These are phyloP conservation scores for Zygogramma bicolorata DNA, from an alignment of 2,888 invertebrate species.

Conservation along the genomic window DNA sequence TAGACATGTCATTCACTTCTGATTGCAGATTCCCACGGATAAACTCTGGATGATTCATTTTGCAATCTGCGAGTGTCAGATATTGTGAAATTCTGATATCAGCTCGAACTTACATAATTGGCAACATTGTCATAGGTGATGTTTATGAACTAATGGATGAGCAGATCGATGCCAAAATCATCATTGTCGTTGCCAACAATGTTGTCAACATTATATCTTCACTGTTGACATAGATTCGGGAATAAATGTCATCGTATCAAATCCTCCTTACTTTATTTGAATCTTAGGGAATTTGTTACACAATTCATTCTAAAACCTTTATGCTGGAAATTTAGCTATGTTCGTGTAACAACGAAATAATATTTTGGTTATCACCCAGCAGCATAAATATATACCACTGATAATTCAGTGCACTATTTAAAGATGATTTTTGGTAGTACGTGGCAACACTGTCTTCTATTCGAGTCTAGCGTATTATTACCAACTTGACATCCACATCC, in stretches of 20 bases:
- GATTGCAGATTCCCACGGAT: not conserved
- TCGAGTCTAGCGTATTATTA: constrained; percentile 27
- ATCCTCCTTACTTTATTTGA: not conserved
- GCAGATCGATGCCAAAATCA: not conserved
- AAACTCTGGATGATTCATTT: not conserved
- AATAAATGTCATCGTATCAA: not conserved
- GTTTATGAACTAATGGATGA: constrained; percentile 8
- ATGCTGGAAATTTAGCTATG: no score
- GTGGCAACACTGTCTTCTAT: constrained; percentile 20
- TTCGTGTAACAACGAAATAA: not conserved
- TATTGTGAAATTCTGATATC: not conserved
- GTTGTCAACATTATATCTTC: constrained; percentile 5
- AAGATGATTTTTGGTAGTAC: not conserved
- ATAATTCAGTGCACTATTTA: not conserved
- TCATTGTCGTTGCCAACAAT: not conserved
- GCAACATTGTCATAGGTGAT: not conserved
- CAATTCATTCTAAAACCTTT: no score
- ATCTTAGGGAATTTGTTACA: not conserved
- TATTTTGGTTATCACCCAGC: not conserved
- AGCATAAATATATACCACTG: not conserved
- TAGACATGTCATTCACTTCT: not conserved
- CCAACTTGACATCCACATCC: constrained; percentile 25
- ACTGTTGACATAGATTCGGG: not conserved
- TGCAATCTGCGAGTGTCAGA: not conserved
- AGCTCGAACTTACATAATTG: not conserved